Base-by-base conservation (phyloP, 1,140 invertebrate genomes). In the Dendroctonus valens region DNA sequence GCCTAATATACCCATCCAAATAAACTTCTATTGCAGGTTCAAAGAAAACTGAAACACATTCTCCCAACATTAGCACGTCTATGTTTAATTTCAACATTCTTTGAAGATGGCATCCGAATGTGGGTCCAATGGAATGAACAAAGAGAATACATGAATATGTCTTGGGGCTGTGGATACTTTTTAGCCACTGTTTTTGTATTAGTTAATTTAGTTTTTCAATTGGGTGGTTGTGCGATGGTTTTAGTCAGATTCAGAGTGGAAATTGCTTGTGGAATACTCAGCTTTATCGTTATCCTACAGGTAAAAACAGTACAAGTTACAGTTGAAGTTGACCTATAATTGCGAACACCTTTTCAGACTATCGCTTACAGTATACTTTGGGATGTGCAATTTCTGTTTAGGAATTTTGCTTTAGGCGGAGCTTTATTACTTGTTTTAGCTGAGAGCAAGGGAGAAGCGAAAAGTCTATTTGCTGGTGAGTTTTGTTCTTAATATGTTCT, bases 61-160 rank as follows among this genome's bases (percentile, higher is more conserved):
- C 81, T 99, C 72, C 98, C 98, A 15, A 97, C 96, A 67, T 83
- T 98, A 55, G 97, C 97, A 5, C 85, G 97, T 66, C 81, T 99
- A 42, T 99, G 96, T 79, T 86, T 99, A n/a, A 97, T 99, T 72
- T 96, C 96, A 65, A 99, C 98, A 72, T 99, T 99, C 82, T 84
- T 99, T 39, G 98, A 99, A 84, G 98, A 99, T 87, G 98, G 98
- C 0, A 84, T 99, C 44, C 87, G 98, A 68, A 99, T 99, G 98
- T 99, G 94, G 89, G 91, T 94, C 74, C 98, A 99, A 81, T 99
- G 98, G 97, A 87, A 87, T 41, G 96, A 99, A 76, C 98, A 99
- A 78, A 84, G 95, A 41, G 95, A 99, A 75, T 99, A 99, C 76
- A 98, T 99, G 94, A 89, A 97, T 77, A 89, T 93, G 79, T 94